Evolutionary conservation across 1,140 invertebrate genomes (phyloP), one percentile per base, ranked within the genome.

Genomic region (Drosophila sechellia): DNA sequence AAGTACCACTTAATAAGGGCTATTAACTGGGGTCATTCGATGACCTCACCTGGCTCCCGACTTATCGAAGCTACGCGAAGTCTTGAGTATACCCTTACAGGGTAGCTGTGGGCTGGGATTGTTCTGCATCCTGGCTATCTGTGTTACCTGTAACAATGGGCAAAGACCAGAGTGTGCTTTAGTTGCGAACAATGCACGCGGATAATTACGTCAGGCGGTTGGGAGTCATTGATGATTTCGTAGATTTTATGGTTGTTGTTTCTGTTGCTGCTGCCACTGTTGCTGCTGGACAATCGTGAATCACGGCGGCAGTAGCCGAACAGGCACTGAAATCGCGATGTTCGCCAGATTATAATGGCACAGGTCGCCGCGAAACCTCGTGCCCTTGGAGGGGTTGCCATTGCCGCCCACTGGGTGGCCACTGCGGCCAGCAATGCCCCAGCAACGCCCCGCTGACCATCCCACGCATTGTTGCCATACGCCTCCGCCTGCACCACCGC

Each of bases 11-110:
- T 35, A 35, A 42, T 27, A n/a, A n/a, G n/a, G 15, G 10, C 4
- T 4, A 27, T 13, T 5, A 13, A 13, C 13, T 56, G n/a, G 10
- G 1, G 22, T 53, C 12, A 15, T 20, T 3, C 3, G 11, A 27
- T 46, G 15, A 31, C 17, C 46, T 89, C 25, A 91, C 91, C 89
- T 92, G 68, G 89, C 80, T 6, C 87, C 78, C 68, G 94, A 94
- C 76, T 94, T 95, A 92, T 97, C 96, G 91, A 97, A 97, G 93
- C 97, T 98, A 64, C 97, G 96, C 1, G 97, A 97, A 63, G 96
- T 96, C 93, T 98, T 98, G 58, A 98, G 93, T 90, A 98, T 98
- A 75, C 98, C 96, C 94, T 98, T 98, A 35, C 95, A 95, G 77
- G 97, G 97, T 90, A 95, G 95, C 92, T 97, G 96, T 72, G 91